These are phyloP conservation scores for Disparrhopalites patrizii DNA, from an alignment of 2,888 invertebrate species.

Conservation along the genomic window DNA sequence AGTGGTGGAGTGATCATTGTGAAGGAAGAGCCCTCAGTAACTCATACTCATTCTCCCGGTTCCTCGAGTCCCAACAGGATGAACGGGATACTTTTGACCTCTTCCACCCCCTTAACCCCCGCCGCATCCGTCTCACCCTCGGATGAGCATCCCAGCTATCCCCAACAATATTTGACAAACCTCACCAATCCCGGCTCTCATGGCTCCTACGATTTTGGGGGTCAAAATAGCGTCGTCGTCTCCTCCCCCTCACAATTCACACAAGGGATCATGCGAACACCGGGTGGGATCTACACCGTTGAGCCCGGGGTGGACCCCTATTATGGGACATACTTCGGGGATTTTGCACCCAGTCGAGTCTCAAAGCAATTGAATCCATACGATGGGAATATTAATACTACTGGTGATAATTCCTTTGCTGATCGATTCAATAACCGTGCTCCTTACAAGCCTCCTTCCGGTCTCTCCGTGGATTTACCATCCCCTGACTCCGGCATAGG, in stretches of 20 bases:
- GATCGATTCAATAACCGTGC: slow-evolving; percentile 57
- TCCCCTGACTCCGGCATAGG: slow-evolving; percentile 96
- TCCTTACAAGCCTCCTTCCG: slow-evolving; percentile 51
- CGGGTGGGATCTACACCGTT: slow-evolving; percentile 16
- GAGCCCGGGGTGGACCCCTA: slow-evolving; percentile 52
- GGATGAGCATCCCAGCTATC: slow-evolving; percentile 38
- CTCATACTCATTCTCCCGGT: slow-evolving; percentile 30
- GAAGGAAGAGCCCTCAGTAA: slow-evolving; percentile 34
- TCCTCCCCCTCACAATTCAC: slow-evolving; percentile 39
- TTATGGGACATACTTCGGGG: slow-evolving; percentile 66
- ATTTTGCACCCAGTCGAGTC: slow-evolving; percentile 36
- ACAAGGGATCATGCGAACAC: slow-evolving; percentile 26
- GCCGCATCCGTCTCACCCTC: slow-evolving; percentile 30
- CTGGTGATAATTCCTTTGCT: slow-evolving; percentile 60
- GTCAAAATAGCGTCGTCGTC: slow-evolving; percentile 39
- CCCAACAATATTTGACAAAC: slow-evolving; percentile 44
- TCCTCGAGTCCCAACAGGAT: slow-evolving; percentile 39
- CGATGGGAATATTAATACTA: slow-evolving; percentile 52
- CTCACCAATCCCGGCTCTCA: slow-evolving; percentile 38
- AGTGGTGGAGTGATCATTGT: slow-evolving; percentile 34
- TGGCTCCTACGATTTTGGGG: slow-evolving; percentile 36
- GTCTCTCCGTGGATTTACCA: slow-evolving; percentile 82
- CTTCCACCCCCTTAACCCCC: slow-evolving; percentile 26
- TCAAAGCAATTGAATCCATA: slow-evolving; percentile 45
- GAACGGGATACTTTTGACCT: slow-evolving; percentile 33